Conservation (phyloP, 2,113 vertebrate species). For the Vimba vimba region DNA sequence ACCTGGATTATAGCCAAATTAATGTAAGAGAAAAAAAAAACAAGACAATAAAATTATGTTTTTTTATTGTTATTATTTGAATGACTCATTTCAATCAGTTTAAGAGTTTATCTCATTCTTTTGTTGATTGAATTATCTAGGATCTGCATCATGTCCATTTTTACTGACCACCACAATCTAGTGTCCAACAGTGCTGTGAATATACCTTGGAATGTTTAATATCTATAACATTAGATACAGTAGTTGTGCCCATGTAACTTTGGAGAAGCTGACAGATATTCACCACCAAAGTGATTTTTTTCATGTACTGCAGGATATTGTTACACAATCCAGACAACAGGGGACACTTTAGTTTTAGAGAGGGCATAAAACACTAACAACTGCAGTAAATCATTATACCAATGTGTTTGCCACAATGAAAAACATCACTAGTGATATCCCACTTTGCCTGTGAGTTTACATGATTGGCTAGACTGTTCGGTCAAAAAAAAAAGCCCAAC, state of each 20-base stretch:
- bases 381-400: slow-evolving; percentile 15
- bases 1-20: background rate
- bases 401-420: slow-evolving; percentile 19
- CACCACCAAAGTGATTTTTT: slow-evolving; percentile 17
- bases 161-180: background rate
- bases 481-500: background rate
- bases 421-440: slow-evolving; percentile 16
- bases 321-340: slow-evolving; percentile 29
- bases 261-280: slow-evolving; percentile 21
- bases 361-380: slow-evolving; percentile 37
- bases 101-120: background rate
- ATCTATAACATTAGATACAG: slow-evolving; percentile 37
- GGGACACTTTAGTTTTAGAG: background rate
- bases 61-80: background rate
- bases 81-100: slow-evolving; percentile 17
- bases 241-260: slow-evolving; percentile 42
- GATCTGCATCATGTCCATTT: background rate
- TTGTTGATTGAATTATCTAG: background rate
- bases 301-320: slow-evolving; percentile 24
- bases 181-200: slow-evolving; percentile 25
- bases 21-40: background rate
- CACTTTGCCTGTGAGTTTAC: background rate
- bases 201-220: slow-evolving; percentile 29
- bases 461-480: slow-evolving; percentile 23
- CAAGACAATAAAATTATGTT: background rate